phyloP scores from a whole-genome alignment of 2,113 vertebrate species.

The Emydocephalus ijimae region DNA sequence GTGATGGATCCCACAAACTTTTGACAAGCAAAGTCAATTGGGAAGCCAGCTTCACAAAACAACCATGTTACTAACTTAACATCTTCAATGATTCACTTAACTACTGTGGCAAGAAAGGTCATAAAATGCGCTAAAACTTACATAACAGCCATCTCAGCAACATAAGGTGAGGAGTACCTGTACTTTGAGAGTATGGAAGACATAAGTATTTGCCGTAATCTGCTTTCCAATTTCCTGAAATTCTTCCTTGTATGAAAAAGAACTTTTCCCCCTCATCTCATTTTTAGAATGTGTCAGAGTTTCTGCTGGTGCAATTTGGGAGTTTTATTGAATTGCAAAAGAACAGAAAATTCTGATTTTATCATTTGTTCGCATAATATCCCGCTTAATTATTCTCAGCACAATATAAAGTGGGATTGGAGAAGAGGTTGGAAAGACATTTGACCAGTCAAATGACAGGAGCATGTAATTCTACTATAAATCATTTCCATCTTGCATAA shows the following conservation, averaged over 20 bases:
- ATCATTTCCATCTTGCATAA: constrained; percentile 30
- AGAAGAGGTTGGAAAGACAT: not conserved
- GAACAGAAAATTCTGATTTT: not conserved
- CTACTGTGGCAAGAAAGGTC: too few relatives aligned
- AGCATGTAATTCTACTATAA: constrained; percentile 17
- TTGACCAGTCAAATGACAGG: constrained; percentile 20
- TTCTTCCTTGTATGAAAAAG: not conserved
- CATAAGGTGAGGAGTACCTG: too few relatives aligned
- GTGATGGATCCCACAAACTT: too few relatives aligned
- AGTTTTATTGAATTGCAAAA: not conserved
- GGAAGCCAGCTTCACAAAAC: too few relatives aligned
- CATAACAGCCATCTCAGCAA: too few relatives aligned
- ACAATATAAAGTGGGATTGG: constrained; percentile 37
- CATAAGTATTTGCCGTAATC: not conserved
- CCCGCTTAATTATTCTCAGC: constrained; percentile 48
- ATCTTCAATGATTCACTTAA: too few relatives aligned
- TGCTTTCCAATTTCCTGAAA: not conserved
- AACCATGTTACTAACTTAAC: too few relatives aligned
- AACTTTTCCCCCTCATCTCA: not conserved
- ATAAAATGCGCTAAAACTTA: too few relatives aligned
- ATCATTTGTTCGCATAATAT: not conserved
- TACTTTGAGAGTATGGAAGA: not conserved
- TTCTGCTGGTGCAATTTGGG: not conserved
- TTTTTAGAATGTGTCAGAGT: not conserved
- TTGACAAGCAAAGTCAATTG: too few relatives aligned